Evolutionary conservation across 2,797 vertebrate species (phyloP).

Genomic region (Crypturellus tataupa): DNA sequence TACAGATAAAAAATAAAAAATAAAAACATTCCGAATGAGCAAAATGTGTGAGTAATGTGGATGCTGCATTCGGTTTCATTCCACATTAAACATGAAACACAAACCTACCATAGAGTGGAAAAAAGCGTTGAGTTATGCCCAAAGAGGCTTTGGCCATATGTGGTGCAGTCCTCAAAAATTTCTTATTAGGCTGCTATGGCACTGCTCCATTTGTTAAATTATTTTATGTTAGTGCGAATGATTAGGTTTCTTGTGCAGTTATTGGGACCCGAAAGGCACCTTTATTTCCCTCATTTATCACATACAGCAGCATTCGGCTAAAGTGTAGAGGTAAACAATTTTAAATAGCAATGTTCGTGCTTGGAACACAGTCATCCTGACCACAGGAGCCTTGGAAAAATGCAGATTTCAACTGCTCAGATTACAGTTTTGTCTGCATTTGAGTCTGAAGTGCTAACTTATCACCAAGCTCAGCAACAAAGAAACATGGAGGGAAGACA

Average conservation of each 20-base stretch:
- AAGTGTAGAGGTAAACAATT: conserved; percentile 78
- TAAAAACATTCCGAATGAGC: neutral
- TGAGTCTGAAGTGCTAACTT: conserved; percentile 77
- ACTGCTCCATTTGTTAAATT: conserved; percentile 76
- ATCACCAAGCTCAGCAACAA: conserved; percentile 78
- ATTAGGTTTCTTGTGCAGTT: conserved; percentile 73
- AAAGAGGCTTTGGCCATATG: conserved; percentile 55
- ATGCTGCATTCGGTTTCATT: neutral
- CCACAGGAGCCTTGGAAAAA: conserved; percentile 79
- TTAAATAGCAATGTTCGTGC: conserved; percentile 67
- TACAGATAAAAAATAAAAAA: neutral
- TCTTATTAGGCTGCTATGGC: conserved; percentile 63
- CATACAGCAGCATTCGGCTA: conserved; percentile 59
- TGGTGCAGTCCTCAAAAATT: conserved; percentile 63
- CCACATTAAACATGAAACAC: conserved; percentile 13
- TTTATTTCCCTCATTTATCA: conserved; percentile 81
- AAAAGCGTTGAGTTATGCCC: conserved; percentile 2
- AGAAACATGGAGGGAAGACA: conserved; percentile 67
- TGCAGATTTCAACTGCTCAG: conserved; percentile 74
- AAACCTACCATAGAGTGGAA: neutral
- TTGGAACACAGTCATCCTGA: conserved; percentile 69
- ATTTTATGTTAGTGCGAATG: conserved; percentile 75
- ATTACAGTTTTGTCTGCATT: conserved; percentile 73
- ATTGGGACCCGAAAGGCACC: conserved; percentile 73
- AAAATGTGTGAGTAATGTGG: neutral